Evolutionary conservation across 2,113 vertebrate species (phyloP).

Genomic region (Pygoscelis antarcticus): DNA sequence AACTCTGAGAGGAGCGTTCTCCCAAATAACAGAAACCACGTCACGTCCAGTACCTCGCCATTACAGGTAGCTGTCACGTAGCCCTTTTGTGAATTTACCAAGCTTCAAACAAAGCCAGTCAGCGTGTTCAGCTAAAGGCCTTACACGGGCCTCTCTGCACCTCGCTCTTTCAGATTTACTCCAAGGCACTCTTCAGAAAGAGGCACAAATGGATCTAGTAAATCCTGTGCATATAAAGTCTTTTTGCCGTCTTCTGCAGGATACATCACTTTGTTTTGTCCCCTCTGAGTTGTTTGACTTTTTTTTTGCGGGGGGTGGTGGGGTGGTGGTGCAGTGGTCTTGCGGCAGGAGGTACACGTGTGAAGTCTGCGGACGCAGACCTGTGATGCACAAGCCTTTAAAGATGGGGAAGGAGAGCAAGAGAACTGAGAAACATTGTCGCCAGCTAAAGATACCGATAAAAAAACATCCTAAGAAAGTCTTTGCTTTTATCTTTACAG

Average conservation of each 20-base stretch:
- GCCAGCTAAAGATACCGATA: background rate
- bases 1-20: background rate
- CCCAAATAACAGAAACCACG: background rate
- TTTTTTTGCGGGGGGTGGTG: no score
- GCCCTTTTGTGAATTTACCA: background rate
- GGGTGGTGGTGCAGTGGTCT: background rate
- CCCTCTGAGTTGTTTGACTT: background rate
- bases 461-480: background rate
- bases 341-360: rapidly evolving
- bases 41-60: background rate
- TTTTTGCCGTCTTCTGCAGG: background rate
- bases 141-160: rapidly evolving
- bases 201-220: background rate
- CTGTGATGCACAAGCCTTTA: background rate
- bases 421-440: background rate
- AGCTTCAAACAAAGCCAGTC: background rate
- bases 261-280: background rate
- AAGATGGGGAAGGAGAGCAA: background rate
- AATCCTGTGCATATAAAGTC: rapidly evolving
- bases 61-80: background rate
- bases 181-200: background rate
- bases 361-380: background rate
- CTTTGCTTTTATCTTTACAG: background rate
- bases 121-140: background rate
- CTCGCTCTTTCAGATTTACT: background rate